A percentile compares a stretch with the other conserved stretches of the same genome.
Evolutionary conservation across 35 echinoderm and acorn worm species (phyloP).

Genomic region (Anneissia japonica): DNA sequence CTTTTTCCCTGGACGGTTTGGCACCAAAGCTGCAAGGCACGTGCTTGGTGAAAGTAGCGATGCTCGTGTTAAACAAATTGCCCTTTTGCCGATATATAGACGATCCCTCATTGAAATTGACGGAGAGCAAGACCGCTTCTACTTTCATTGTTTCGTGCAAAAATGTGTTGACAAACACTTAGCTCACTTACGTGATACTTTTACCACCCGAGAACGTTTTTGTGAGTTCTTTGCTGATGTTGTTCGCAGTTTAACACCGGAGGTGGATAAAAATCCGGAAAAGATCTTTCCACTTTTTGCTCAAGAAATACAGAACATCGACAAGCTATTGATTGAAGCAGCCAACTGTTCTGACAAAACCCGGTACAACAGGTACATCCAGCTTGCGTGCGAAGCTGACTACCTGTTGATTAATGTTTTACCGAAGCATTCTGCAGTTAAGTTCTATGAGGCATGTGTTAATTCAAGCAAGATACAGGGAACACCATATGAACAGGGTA

Average conservation of each 20-base stretch:
- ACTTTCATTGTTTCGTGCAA: not conserved
- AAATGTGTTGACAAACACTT: not conserved
- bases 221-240: slow-evolving; percentile 4
- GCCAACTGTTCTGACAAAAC: not conserved
- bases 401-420: slow-evolving; percentile 10
- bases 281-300: slow-evolving; percentile 5
- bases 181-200: not conserved
- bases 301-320: slow-evolving; percentile 1
- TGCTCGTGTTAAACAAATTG: not conserved
- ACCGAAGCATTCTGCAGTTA: not conserved
- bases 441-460: slow-evolving; percentile 10
- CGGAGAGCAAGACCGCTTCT: not conserved
- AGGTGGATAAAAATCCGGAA: not conserved
- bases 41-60: not conserved
- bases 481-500: not conserved
- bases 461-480: slow-evolving; percentile 5
- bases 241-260: not conserved
- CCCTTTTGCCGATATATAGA: not conserved
- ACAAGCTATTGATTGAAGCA: slow-evolving; percentile 12
- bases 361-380: not conserved
- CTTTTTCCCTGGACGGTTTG: slow-evolving; percentile 6
- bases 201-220: not conserved
- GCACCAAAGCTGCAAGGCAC: not conserved
- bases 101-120: slow-evolving; percentile 1
- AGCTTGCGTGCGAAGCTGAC: slow-evolving; percentile 4